Evolutionary conservation across 2,888 invertebrate species (phyloP).

Genomic region (Cremastinae sp.): DNA sequence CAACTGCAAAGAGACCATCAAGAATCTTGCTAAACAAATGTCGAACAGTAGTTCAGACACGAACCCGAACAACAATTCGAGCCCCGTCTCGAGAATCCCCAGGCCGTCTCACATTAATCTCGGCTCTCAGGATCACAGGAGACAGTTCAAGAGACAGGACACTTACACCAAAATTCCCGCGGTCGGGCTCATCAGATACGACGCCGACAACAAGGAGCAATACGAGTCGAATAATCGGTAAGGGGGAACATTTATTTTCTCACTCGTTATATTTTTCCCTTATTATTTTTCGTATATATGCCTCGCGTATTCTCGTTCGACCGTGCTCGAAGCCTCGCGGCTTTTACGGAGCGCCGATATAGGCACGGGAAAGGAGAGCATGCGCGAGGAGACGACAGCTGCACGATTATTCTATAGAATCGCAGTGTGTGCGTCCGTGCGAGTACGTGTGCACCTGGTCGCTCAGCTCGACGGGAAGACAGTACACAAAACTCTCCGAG

Average conservation of each 20-base stretch:
- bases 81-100: slow-evolving; percentile 74
- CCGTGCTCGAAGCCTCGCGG: slow-evolving; percentile 43
- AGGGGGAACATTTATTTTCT: too few species aligned
- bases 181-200: slow-evolving; percentile 72
- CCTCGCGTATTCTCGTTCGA: background rate
- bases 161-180: slow-evolving; percentile 77
- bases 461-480: slow-evolving; percentile 21
- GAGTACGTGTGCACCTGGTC: slow-evolving; percentile 40
- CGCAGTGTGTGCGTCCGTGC: slow-evolving; percentile 2
- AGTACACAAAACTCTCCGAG: slow-evolving; percentile 31
- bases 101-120: slow-evolving; percentile 74
- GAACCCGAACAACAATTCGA: slow-evolving; percentile 64
- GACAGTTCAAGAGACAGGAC: slow-evolving; percentile 77
- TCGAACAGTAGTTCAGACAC: slow-evolving; percentile 70
- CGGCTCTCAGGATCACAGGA: slow-evolving; percentile 68
- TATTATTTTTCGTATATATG: background rate
- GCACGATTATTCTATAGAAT: slow-evolving; percentile 56
- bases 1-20: slow-evolving; percentile 83
- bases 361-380: slow-evolving; percentile 9
- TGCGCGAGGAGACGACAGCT: slow-evolving; percentile 56
- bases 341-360: background rate
- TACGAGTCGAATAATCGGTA: slow-evolving; percentile 73
- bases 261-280: slow-evolving; percentile 6
- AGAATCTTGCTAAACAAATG: slow-evolving; percentile 81
- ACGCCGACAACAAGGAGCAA: slow-evolving; percentile 75